Percentiles rank a stretch among this genome's conserved stretches.
Evolutionary conservation across 2,113 vertebrate genomes (phyloP).

Genomic region (Mesembrinibis cayennensis): DNA sequence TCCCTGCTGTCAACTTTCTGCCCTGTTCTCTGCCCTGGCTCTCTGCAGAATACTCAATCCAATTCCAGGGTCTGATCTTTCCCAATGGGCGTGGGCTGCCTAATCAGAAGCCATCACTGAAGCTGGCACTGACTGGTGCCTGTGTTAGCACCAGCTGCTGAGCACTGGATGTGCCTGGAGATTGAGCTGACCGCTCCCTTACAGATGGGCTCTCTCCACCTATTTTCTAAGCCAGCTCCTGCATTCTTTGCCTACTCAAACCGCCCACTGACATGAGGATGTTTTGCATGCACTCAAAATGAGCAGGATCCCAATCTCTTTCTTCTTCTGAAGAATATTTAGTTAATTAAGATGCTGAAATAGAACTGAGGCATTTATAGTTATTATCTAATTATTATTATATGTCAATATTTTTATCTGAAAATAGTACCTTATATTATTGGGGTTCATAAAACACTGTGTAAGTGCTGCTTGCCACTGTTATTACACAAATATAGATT

Average conservation of each 20-base stretch:
- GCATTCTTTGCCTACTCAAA: background rate
- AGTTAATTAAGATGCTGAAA: background rate
- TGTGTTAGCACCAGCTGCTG: background rate
- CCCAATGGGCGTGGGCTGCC: accelerated
- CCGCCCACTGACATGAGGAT: background rate
- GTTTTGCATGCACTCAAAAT: background rate
- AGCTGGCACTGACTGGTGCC: background rate
- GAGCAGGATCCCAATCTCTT: background rate
- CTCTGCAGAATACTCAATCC: background rate
- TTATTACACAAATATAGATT: background rate
- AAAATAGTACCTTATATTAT: background rate
- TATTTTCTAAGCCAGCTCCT: background rate
- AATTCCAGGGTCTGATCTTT: background rate
- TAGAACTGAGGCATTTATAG: background rate
- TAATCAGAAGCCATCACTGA: background rate
- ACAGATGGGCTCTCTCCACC: background rate
- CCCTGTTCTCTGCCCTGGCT: background rate
- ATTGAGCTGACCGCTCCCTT: background rate
- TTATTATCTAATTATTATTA: slow-evolving; percentile 2
- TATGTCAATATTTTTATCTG: background rate
- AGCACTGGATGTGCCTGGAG: background rate
- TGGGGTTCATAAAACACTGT: background rate
- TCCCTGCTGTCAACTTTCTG: background rate
- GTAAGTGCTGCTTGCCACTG: background rate
- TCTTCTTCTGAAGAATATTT: background rate